Conservation (phyloP, 1,140 invertebrate species). For the Philopotamus ludificatus region DNA sequence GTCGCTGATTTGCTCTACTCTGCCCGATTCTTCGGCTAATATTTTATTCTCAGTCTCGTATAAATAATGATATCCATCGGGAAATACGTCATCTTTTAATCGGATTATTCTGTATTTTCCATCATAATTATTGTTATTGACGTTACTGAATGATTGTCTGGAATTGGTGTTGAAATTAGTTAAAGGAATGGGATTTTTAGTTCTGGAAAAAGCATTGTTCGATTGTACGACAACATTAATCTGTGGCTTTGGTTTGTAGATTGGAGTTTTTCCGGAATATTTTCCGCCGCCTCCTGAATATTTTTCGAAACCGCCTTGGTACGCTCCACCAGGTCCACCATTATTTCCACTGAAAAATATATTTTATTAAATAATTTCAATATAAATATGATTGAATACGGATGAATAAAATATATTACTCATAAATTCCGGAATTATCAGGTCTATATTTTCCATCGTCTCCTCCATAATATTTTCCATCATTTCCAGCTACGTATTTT, state of each 20-base stretch:
- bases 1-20: conserved; percentile 50
- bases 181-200: too few species aligned
- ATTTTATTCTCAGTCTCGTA: conserved; percentile 68
- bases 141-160: not conserved
- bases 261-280: conserved; percentile 5
- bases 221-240: too few species aligned
- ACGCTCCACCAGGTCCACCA: conserved; percentile 28
- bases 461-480: conserved; percentile 41
- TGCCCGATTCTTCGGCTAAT: conserved; percentile 56
- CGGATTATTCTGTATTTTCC: conserved; percentile 48
- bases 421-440: conserved; percentile 41
- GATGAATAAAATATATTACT: conserved; percentile 42
- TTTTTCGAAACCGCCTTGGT: conserved; percentile 32
- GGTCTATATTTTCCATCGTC: conserved; percentile 44
- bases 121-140: not conserved
- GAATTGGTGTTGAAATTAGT: too few species aligned
- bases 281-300: conserved; percentile 33
- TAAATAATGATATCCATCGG: conserved; percentile 56
- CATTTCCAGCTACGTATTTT: conserved; percentile 5
- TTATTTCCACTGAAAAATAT: conserved; percentile 31
- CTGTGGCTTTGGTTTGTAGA: too few species aligned
- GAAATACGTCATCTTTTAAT: conserved; percentile 46
- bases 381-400: too few species aligned
- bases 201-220: not conserved
- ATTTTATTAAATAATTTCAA: not conserved